These are phyloP conservation scores for Orussus abietinus DNA, from an alignment of 1,140 invertebrate genomes.

Conservation along the genomic window DNA sequence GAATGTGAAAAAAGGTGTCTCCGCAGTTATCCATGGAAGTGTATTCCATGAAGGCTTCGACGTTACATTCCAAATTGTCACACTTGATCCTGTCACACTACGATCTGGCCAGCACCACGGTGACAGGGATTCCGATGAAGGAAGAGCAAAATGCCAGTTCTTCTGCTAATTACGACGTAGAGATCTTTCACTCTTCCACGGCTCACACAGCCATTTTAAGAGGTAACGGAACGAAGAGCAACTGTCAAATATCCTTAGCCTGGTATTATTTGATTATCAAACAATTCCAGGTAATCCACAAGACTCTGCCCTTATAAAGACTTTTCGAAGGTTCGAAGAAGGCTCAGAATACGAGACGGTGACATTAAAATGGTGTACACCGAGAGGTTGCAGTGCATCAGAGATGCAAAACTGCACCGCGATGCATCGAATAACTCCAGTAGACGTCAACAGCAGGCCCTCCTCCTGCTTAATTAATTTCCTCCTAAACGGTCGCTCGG, in stretches of 20 bases:
- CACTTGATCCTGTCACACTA: slow-evolving; percentile 81
- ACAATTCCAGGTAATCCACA: slow-evolving; percentile 39
- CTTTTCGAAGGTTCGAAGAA: slow-evolving; percentile 55
- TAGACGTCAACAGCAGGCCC: slow-evolving; percentile 91
- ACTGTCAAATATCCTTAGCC: no score
- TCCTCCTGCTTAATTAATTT: slow-evolving; percentile 97
- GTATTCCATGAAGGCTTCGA: slow-evolving; percentile 64
- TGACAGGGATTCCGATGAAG: slow-evolving; percentile 99
- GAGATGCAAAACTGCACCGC: slow-evolving; percentile 77
- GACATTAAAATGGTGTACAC: slow-evolving; percentile 94
- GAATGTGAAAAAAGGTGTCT: slow-evolving; percentile 56
- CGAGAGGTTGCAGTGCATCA: slow-evolving; percentile 73
- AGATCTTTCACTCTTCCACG: slow-evolving; percentile 83
- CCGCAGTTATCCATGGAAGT: slow-evolving; percentile 65
- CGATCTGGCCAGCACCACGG: slow-evolving; percentile 89
- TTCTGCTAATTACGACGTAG: slow-evolving; percentile 97
- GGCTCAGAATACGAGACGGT: slow-evolving; percentile 70
- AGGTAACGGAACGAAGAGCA: no score
- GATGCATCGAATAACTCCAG: slow-evolving; percentile 87
- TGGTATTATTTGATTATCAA: no score
- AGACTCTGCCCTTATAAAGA: slow-evolving; percentile 47
- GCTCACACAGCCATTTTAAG: slow-evolving; percentile 78
- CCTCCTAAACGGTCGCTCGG: slow-evolving; percentile 85
- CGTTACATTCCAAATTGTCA: slow-evolving; percentile 63
- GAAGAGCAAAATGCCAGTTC: slow-evolving; percentile 98